These are phyloP conservation scores for Nerophis ophidion DNA, from an alignment of 2,113 vertebrate genomes.

Conservation along the genomic window DNA sequence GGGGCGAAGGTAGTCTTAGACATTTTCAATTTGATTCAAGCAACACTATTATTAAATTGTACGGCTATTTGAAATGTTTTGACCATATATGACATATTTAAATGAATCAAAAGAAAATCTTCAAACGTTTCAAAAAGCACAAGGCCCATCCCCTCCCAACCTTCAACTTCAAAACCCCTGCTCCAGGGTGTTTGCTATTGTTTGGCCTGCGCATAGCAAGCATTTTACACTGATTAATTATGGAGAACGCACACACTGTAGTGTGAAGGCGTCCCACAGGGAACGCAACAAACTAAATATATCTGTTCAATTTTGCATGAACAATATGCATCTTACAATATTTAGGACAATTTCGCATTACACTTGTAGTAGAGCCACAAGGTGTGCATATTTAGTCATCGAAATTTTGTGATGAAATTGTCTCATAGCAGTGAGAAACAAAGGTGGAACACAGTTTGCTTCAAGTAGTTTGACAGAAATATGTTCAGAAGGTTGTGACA, in stretches of 20 bases:
- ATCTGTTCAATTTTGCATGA: background rate
- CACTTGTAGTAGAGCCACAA: background rate
- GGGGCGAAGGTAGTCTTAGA: too few relatives aligned
- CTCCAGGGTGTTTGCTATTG: background rate
- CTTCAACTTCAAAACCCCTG: too few relatives aligned
- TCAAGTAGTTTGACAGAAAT: background rate
- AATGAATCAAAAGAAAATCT: too few relatives aligned
- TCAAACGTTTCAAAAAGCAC: too few relatives aligned
- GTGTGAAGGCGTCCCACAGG: conserved; percentile 10
- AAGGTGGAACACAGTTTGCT: background rate
- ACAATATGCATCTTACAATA: background rate
- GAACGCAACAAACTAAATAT: conserved; percentile 8
- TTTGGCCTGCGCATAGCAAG: conserved; percentile 24
- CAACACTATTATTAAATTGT: too few relatives aligned
- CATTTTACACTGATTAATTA: conserved; percentile 35
- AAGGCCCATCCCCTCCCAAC: too few relatives aligned
- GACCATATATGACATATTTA: too few relatives aligned
- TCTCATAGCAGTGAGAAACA: background rate
- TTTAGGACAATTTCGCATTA: background rate
- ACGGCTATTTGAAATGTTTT: too few relatives aligned
- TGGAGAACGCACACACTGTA: background rate
- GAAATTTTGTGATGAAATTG: conserved; percentile 15
- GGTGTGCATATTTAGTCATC: conserved; percentile 5
- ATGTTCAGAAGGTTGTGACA: background rate
- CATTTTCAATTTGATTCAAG: too few relatives aligned